Evolutionary conservation across 1,140 invertebrate genomes (phyloP), one percentile per base, ranked within the genome.

Genomic region (Capitella teleta): DNA sequence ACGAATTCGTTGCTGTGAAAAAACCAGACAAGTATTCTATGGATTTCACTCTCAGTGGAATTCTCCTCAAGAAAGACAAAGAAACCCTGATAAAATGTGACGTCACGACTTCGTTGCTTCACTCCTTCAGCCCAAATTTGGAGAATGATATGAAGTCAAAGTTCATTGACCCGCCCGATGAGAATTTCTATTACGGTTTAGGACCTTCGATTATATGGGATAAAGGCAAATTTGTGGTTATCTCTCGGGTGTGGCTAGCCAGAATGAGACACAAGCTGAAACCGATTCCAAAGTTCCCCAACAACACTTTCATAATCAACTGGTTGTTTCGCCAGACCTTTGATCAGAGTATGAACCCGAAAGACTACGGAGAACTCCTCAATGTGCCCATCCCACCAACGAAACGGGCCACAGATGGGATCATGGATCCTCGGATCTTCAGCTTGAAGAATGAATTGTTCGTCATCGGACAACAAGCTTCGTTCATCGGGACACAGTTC

Each of bases 201-300:
- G 52, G 53, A 42, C 56, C 56, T 6, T 53, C 56, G 14, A 52
- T 57, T n/a, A 36, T 44, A 14, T 56, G 53, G 56, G n/a, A 52
- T 36, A 41, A 47, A 2, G 49, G 45, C n/a, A 19, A 57, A 26
- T 26, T 57, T 18, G 47, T 57, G 2, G 18, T 52, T 3, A 45
- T 57, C n/a, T 18, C 52, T n/a, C 40, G 56, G 3, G 52, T 57
- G 14, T 57, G 56, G 56, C 40, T 57, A 18, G 56, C 52, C 18
- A 45, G 52, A 19, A 53, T 56, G 30, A 56, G 46, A 24, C 56
- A 56, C 34, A 49, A 56, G 21, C 14, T 18, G 28, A 49, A 49
- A 25, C 52, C 52, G 5, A n/a, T n/a, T n/a, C n/a, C n/a, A n/a
- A 19, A 48, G 25, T 53, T 37, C 30, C 53, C 53, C 18, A 18